A percentile compares a stretch with the other conserved stretches of the same genome.
phyloP scores from a whole-genome alignment of 2,113 vertebrate species.

The Montifringilla adamsi region DNA sequence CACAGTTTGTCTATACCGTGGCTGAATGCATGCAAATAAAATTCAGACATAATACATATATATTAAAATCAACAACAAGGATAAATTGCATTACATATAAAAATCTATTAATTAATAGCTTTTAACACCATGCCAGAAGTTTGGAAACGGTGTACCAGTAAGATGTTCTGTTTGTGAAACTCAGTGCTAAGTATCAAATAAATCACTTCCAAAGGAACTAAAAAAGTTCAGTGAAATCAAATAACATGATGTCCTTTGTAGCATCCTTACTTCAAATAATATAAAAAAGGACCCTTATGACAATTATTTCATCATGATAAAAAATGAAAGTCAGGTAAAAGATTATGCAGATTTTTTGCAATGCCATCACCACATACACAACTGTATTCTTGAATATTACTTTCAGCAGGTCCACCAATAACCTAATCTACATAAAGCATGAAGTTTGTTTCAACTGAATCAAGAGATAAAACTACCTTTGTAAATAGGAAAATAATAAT shows the following conservation, averaged over 20 bases:
- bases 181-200: background rate
- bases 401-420: background rate
- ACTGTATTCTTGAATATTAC: background rate
- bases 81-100: background rate
- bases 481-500: background rate
- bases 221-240: background rate
- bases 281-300: background rate
- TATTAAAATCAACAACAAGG: background rate
- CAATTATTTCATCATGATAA: background rate
- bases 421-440: background rate
- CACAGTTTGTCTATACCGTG: background rate
- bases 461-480: background rate
- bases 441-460: background rate
- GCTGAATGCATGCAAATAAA: background rate
- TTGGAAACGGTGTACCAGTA: background rate
- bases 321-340: background rate
- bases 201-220: background rate
- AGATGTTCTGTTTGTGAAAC: background rate
- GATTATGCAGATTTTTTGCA: background rate
- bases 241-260: background rate
- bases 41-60: background rate
- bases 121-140: background rate
- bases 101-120: background rate
- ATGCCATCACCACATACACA: accelerated
- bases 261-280: background rate